Evolutionary conservation across 1,140 invertebrate genomes (phyloP).

Genomic region (Spodoptera litura): DNA sequence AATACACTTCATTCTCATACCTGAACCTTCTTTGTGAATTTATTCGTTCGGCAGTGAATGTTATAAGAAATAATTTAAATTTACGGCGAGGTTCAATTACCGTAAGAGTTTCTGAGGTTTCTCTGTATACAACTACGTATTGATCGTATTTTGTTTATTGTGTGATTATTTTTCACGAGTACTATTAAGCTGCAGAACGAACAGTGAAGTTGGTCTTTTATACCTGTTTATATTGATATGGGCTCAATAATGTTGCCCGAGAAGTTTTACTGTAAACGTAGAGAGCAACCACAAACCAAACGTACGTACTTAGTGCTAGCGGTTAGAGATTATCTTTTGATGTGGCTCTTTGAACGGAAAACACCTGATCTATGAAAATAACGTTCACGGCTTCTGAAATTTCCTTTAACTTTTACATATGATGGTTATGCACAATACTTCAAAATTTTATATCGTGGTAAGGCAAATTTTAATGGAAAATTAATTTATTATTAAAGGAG

Average conservation of each 20-base stretch:
- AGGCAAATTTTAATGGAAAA: constrained; percentile 24
- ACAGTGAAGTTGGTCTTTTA: constrained; percentile 24
- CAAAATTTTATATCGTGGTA: constrained; percentile 13
- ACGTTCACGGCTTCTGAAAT: constrained; percentile 4
- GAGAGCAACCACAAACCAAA: constrained; percentile 53
- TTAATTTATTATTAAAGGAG: background rate
- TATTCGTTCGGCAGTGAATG: background rate
- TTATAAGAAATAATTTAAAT: constrained; percentile 9
- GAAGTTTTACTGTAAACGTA: constrained; percentile 34
- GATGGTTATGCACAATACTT: constrained; percentile 6
- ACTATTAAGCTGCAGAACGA: constrained; percentile 2
- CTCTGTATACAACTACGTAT: background rate
- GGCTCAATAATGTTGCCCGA: constrained; percentile 21
- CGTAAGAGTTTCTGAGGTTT: constrained; percentile 14
- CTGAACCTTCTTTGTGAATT: background rate
- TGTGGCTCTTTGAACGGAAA: constrained; percentile 50
- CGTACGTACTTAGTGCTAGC: constrained; percentile 31
- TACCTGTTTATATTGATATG: constrained; percentile 30
- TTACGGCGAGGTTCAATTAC: background rate
- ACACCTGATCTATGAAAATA: constrained; percentile 12
- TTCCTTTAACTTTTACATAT: background rate
- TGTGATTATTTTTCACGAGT: constrained; percentile 37
- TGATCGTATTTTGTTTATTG: constrained; percentile 10
- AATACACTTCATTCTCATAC: constrained; percentile 1
- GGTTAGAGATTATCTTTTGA: constrained; percentile 53